A percentile compares a stretch with the other conserved stretches of the same genome.
Conservation (phyloP, 2,888 invertebrate genomes). For the Odontocerum albicorne region DNA sequence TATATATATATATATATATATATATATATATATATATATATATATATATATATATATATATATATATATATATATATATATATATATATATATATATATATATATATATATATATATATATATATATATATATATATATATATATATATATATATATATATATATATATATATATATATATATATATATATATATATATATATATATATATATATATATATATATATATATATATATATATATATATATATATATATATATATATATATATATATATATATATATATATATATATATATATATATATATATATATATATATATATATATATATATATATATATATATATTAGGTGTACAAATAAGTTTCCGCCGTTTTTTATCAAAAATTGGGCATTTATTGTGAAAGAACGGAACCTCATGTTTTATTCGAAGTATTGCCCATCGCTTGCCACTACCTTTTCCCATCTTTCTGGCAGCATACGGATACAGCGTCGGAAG, state of each 20-base stretch:
- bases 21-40: background rate
- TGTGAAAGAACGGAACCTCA: no score
- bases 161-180: background rate
- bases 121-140: background rate
- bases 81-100: background rate
- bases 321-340: background rate
- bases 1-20: no score
- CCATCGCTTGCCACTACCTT: no score
- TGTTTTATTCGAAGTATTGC: no score
- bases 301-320: background rate
- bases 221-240: background rate
- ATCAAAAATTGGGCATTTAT: no score
- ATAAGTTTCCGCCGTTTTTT: no score
- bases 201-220: background rate
- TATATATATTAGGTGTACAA: background rate
- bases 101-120: background rate
- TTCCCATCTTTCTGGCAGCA: no score
- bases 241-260: background rate
- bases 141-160: background rate
- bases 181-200: background rate
- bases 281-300: background rate
- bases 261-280: background rate
- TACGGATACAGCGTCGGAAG: no score
- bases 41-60: background rate
- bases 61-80: background rate